Conservation (phyloP, 2,888 invertebrate genomes). For the Drosophila birchii region DNA sequence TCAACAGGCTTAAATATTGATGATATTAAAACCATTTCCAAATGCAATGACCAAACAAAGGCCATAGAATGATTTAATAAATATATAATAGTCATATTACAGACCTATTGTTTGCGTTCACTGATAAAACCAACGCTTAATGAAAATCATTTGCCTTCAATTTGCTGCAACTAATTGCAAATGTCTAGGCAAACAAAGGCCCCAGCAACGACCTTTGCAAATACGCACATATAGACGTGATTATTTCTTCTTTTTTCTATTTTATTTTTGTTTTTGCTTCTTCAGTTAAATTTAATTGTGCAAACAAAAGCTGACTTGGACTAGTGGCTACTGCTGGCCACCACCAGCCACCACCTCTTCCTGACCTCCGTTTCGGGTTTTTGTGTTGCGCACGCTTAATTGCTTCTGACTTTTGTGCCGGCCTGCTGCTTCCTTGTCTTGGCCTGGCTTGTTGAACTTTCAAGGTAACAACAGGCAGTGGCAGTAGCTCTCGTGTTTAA, state of each 20-base stretch:
- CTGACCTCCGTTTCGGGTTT: slow-evolving; percentile 26
- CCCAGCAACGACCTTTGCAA: slow-evolving; percentile 54
- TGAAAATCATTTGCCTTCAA: slow-evolving; percentile 58
- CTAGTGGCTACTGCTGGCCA: slow-evolving; percentile 14
- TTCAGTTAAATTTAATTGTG: slow-evolving; percentile 64
- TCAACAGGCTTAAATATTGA: slow-evolving; percentile 5
- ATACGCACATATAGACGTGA: slow-evolving; percentile 34
- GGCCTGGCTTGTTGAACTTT: slow-evolving; percentile 68
- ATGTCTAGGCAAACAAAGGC: slow-evolving; percentile 57
- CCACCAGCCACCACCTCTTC: slow-evolving; percentile 1
- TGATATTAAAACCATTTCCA: not conserved
- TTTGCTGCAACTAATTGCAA: slow-evolving; percentile 73
- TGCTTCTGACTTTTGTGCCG: slow-evolving; percentile 65
- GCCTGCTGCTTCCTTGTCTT: slow-evolving; percentile 36
- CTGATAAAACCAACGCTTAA: slow-evolving; percentile 31
- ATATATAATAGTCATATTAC: slow-evolving; percentile 49
- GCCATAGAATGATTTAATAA: slow-evolving; percentile 34
- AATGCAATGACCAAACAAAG: not conserved
- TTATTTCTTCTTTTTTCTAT: slow-evolving; percentile 5
- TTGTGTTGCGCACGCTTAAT: slow-evolving; percentile 63
- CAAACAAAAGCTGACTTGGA: slow-evolving; percentile 59
- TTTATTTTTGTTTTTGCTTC: slow-evolving; percentile 15
- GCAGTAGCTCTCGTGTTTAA: slow-evolving; percentile 41
- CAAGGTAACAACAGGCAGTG: slow-evolving; percentile 58
- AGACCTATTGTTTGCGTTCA: slow-evolving; percentile 15